phyloP scores from a whole-genome alignment of 2,888 invertebrate genomes.

The Yponomeuta malinellus region DNA sequence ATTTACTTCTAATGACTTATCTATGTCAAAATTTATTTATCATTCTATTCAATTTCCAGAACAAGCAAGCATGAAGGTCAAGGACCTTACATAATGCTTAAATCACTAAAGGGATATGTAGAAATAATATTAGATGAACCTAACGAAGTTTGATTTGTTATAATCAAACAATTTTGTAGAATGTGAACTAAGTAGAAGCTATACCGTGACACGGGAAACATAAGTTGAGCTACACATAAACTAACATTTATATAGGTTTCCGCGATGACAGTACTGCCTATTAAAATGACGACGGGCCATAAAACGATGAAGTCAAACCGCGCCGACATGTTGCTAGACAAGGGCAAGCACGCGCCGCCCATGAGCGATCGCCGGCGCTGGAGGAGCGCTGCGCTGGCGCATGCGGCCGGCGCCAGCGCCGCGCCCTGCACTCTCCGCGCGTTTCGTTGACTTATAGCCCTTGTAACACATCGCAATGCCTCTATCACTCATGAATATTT shows the following conservation, averaged over 20 bases:
- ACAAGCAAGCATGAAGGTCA: too few species aligned
- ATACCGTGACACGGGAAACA: background rate
- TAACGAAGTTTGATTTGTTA: too few species aligned
- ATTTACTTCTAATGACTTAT: too few species aligned
- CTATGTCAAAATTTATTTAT: too few species aligned
- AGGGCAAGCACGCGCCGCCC: constrained; percentile 34
- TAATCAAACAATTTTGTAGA: too few species aligned
- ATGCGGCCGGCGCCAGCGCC: constrained; percentile 17
- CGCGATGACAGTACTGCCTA: constrained; percentile 50
- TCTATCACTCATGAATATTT: constrained; percentile 74
- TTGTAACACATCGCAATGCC: constrained; percentile 68
- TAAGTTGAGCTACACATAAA: constrained; percentile 23
- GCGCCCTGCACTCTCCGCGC: constrained; percentile 26
- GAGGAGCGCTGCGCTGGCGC: constrained; percentile 22
- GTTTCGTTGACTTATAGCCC: constrained; percentile 67
- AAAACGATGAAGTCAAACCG: constrained; percentile 64
- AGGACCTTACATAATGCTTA: too few species aligned
- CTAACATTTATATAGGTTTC: constrained; percentile 53
- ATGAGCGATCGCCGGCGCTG: constrained; percentile 37
- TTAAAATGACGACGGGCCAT: constrained; percentile 49
- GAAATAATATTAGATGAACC: too few species aligned
- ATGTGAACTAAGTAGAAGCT: background rate
- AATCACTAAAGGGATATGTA: too few species aligned
- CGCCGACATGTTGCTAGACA: constrained; percentile 55
- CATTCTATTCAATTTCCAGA: too few species aligned